These are phyloP conservation scores for Lepus townsendii DNA, from an alignment of 2,797 vertebrate genomes.

Conservation along the genomic window DNA sequence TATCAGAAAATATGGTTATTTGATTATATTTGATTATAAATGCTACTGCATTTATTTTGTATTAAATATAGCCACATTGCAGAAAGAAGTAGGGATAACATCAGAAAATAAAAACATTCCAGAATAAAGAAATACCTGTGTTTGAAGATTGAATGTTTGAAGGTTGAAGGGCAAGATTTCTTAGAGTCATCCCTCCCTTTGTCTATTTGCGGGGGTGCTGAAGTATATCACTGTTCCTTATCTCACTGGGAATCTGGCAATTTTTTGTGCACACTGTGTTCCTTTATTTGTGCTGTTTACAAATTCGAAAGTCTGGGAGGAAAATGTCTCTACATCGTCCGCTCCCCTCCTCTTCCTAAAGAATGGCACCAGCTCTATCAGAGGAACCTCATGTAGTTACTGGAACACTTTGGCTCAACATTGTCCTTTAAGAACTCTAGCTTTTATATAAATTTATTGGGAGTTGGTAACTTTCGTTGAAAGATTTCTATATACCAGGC, in stretches of 20 bases:
- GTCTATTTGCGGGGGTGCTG: constrained; percentile 23
- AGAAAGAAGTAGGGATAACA: background rate
- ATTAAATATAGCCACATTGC: background rate
- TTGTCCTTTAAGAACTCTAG: background rate
- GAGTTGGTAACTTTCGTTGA: background rate
- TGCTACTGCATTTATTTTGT: background rate
- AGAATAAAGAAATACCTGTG: background rate
- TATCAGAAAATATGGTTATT: constrained; percentile 18
- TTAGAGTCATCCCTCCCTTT: background rate
- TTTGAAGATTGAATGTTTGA: background rate
- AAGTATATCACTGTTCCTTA: constrained; percentile 66
- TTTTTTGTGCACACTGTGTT: constrained; percentile 65
- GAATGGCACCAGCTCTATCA: background rate
- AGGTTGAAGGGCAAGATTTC: constrained; percentile 51
- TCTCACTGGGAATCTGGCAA: background rate
- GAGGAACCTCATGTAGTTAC: background rate
- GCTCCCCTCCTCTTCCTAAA: background rate
- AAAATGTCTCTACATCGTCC: background rate
- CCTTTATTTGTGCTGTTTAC: constrained; percentile 61
- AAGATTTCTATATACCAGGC: background rate
- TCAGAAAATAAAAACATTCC: constrained; percentile 5
- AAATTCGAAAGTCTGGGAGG: constrained; percentile 58
- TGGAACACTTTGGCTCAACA: background rate
- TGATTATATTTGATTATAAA: no score
- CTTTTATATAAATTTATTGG: background rate